Evolutionary conservation across 2,888 invertebrate genomes (phyloP), one percentile per base, ranked within the genome.

Genomic region (Cheilosia scutellata): DNA sequence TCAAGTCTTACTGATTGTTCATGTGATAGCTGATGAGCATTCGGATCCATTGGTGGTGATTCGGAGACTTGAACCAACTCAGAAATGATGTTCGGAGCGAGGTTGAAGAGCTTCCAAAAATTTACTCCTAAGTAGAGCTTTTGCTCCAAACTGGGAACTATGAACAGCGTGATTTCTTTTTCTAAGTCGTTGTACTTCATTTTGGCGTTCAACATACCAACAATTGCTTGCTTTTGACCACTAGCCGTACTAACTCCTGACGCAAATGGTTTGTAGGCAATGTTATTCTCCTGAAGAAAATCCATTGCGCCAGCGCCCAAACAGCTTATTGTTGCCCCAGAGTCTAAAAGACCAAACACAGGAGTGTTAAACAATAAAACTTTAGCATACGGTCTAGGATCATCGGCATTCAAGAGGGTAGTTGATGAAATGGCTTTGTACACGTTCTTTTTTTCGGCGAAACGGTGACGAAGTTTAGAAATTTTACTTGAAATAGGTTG

Each of bases 71-170:
- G 44, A 11, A 11, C 11, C 11, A 44, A n/a, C 44, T 44, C 44
- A n/a, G 44, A 44, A 44, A 44, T 44, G 13, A 44, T 44, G 4
- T 44, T 11, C 9, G 44, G 44, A 11, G 44, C 44, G 4, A 44
- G 44, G n/a, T 44, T 11, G 44, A 44, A 44, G 13, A 44, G 44
- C 44, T 44, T 44, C 44, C 44, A 44, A 44, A 44, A 44, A 44
- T 44, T 44, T 7, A 33, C 33, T 33, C 33, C 33, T 7, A 33
- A 33, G 7, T 33, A 33, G 33, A 33, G 33, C 5, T 44, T 44
- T n/a, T 44, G 44, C 44, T 44, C n/a, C n/a, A 44, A 44, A n/a
- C 4, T n/a, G 11, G 44, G 44, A n/a, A 44, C 44, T n/a, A 44
- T 11, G 9, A 44, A 20, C 20, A 20, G 20, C 20, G 20, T 20